phyloP scores from a whole-genome alignment of 2,113 vertebrate species.

The Pterocles burchelli region DNA sequence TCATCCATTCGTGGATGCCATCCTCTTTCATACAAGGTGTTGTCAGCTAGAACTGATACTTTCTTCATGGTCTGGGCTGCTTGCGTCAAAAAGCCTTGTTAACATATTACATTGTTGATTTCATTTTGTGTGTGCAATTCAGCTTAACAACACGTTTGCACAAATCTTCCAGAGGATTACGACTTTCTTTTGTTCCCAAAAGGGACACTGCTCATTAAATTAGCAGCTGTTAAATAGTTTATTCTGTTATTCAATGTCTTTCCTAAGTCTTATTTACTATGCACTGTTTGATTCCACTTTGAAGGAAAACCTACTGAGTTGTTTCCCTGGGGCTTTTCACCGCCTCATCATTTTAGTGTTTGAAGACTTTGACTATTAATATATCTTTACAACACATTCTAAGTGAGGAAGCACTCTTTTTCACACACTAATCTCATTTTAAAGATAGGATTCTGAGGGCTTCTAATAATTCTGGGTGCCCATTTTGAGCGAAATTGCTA shows the following conservation, averaged over 20 bases:
- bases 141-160: neutral
- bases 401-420: neutral
- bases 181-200: neutral
- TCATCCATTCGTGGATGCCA: neutral
- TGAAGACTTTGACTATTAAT: neutral
- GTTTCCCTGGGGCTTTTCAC: neutral
- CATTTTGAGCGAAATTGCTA: neutral
- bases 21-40: neutral
- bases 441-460: neutral
- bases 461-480: neutral
- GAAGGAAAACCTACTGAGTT: neutral
- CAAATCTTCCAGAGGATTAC: neutral
- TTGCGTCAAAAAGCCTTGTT: neutral
- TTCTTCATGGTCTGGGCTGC: neutral
- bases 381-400: neutral
- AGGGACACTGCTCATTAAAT: neutral
- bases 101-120: neutral
- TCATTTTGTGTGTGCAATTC: neutral
- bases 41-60: neutral
- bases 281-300: neutral
- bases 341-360: neutral
- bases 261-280: neutral
- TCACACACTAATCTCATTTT: neutral
- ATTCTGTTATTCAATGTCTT: neutral
- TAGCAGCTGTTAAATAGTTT: neutral